Base-by-base conservation (phyloP, 1,140 invertebrate species). In the Pseudomyrmex sp. region DNA sequence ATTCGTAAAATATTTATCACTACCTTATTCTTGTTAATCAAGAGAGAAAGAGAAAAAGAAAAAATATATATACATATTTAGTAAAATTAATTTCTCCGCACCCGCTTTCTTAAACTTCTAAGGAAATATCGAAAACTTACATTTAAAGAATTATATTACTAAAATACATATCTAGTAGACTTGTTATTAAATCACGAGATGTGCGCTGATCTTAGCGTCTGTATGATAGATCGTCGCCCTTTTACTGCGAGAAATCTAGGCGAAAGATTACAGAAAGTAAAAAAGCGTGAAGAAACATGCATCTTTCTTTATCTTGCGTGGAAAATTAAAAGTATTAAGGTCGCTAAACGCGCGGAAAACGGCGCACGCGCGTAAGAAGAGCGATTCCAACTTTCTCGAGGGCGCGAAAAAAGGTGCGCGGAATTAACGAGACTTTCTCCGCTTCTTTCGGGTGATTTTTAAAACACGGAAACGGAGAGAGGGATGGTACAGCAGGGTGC, bases 341-440 rank as follows among this genome's bases (percentile, higher is more conserved):
- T 83, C 58, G 20, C 35, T 35, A 35, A 35, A 1, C 15, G 15
- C 15, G 1, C 56, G 26, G 3, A 48, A 62, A 73, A 52, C 48
- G 52, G 58, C 72, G 69, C 72, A 82, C 58, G 72, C 68, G 68
- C 79, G 44, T 15, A 54, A 76, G 69, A 48, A 54, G 54, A 54
- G 50, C 26, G 61, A 66, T 35, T 76, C 79, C 79, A 63, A 82
- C 79, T 76, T 80, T 80, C 76, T 59, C 66, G 50, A 75, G 79
- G 48, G 58, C 48, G 70, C 79, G 79, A 82, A 82, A 75, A 80
- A 82, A 82, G 70, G 70, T 56, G 79, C 79, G 79, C 79, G 69
- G 79, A 75, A 82, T 82, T 75, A 82, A 59, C 69, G 48, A 54
- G 48, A 63, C 77, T 87, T 84, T 83, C 70, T 63, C 61, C 72